Evolutionary conservation across 1,140 invertebrate genomes (phyloP).

Genomic region (Temnothorax longispinosus): DNA sequence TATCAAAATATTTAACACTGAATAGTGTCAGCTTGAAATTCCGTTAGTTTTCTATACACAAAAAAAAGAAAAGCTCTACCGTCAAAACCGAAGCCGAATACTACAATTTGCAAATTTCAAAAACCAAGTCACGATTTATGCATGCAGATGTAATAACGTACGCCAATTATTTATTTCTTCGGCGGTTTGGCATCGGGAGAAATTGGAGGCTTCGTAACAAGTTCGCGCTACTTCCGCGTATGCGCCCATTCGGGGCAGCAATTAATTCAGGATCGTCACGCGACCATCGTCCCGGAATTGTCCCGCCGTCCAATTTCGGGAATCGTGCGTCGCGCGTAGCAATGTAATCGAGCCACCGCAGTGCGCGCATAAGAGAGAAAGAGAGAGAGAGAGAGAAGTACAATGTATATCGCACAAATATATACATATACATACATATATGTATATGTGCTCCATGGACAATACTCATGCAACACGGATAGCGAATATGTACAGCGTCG

Average conservation of each 20-base stretch:
- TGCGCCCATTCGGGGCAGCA: not conserved
- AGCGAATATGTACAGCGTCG: slow-evolving; percentile 37
- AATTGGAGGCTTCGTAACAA: slow-evolving; percentile 7
- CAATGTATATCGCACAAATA: slow-evolving; percentile 29
- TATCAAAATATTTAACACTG: not conserved
- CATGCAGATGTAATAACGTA: slow-evolving; percentile 1
- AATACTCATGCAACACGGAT: not conserved
- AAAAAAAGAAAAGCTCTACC: not conserved
- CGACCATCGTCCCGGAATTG: slow-evolving; percentile 24
- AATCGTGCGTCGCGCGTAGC: slow-evolving; percentile 30
- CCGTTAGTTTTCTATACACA: not conserved
- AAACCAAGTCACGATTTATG: not conserved
- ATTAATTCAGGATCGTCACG: slow-evolving; percentile 43
- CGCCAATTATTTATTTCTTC: not conserved
- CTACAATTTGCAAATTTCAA: not conserved
- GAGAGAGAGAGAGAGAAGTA: not conserved
- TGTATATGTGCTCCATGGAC: not conserved
- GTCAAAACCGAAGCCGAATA: not conserved
- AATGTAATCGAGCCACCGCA: slow-evolving; percentile 40
- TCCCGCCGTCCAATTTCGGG: slow-evolving; percentile 49
- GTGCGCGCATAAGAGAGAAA: not conserved
- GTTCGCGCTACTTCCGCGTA: not conserved
- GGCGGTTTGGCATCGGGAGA: not conserved
- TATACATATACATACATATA: not conserved
- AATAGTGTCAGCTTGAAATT: not conserved